Evolutionary conservation across 1,140 invertebrate genomes (phyloP).

Genomic region (Marisa cornuarietis): DNA sequence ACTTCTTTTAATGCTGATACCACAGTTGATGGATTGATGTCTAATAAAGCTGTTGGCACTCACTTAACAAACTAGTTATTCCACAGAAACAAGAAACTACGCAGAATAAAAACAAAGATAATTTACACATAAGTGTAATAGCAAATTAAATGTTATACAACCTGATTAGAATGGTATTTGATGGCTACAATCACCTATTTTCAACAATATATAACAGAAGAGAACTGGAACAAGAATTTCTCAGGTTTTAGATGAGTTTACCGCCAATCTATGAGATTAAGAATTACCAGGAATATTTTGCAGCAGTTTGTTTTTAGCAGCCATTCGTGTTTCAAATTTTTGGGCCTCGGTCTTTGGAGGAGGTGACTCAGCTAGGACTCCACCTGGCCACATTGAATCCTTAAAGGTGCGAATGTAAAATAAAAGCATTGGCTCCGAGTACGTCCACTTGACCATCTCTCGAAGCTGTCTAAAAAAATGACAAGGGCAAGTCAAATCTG

Average conservation of each 20-base stretch:
- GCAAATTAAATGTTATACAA: not conserved
- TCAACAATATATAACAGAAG: not conserved
- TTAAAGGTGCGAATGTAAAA: slow-evolving; percentile 85
- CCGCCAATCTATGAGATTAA: not conserved
- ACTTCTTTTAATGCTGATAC: not conserved
- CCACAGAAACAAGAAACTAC: not conserved
- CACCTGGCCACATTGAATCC: slow-evolving; percentile 89
- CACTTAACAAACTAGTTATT: not conserved
- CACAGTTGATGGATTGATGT: not conserved
- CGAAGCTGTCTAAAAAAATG: slow-evolving; percentile 77
- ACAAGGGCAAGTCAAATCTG: slow-evolving; percentile 5
- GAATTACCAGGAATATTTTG: slow-evolving; percentile 62
- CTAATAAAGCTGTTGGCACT: not conserved
- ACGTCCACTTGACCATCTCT: slow-evolving; percentile 85
- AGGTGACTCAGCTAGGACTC: slow-evolving; percentile 71
- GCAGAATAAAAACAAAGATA: not conserved
- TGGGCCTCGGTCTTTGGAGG: slow-evolving; percentile 75
- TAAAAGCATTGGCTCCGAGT: slow-evolving; percentile 89
- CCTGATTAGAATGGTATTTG: not conserved
- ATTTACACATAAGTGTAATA: not conserved
- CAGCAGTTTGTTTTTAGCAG: slow-evolving; percentile 64
- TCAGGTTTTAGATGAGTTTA: not conserved
- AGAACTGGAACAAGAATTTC: not conserved
- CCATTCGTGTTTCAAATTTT: slow-evolving; percentile 71
- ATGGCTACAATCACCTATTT: not conserved